A percentile compares a stretch with the other conserved stretches of the same genome.
Conservation (phyloP, 2,888 invertebrate genomes). For the Seladonia tumulorum region DNA sequence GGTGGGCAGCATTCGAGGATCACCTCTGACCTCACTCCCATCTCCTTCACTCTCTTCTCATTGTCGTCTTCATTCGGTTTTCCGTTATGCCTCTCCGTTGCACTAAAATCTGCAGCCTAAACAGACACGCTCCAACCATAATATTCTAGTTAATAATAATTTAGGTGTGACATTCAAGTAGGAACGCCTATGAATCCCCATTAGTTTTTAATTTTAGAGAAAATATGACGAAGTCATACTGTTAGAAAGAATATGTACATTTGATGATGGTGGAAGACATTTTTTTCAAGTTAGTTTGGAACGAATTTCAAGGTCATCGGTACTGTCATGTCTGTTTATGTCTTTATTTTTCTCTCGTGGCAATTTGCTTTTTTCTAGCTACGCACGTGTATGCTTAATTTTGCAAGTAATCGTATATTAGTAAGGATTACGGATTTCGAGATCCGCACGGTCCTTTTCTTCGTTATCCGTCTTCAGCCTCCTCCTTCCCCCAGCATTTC, state of each 20-base stretch:
- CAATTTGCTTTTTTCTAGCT: not conserved
- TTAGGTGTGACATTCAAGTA: not conserved
- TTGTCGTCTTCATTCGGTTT: constrained; percentile 34
- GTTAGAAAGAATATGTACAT: too few species aligned
- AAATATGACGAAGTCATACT: too few species aligned
- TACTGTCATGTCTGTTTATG: too few species aligned
- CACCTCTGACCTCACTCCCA: constrained; percentile 66
- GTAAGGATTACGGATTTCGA: constrained; percentile 70
- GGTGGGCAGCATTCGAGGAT: constrained; percentile 24
- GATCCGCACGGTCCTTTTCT: constrained; percentile 58
- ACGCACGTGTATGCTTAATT: constrained; percentile 17
- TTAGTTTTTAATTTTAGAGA: not conserved
- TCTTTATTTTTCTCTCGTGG: not conserved
- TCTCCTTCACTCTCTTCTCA: constrained; percentile 17
- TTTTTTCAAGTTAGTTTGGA: too few species aligned
- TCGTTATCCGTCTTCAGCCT: not conserved
- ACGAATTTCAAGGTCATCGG: too few species aligned
- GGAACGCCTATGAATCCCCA: not conserved
- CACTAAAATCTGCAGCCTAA: not conserved
- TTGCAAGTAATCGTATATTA: constrained; percentile 69
- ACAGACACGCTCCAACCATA: not conserved
- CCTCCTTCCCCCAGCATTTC: not conserved
- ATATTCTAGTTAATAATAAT: not conserved
- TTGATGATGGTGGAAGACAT: too few species aligned
- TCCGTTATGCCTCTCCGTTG: constrained; percentile 2